Conservation (phyloP, 2,113 vertebrate species). For the Nothobranchius kuhntae region DNA sequence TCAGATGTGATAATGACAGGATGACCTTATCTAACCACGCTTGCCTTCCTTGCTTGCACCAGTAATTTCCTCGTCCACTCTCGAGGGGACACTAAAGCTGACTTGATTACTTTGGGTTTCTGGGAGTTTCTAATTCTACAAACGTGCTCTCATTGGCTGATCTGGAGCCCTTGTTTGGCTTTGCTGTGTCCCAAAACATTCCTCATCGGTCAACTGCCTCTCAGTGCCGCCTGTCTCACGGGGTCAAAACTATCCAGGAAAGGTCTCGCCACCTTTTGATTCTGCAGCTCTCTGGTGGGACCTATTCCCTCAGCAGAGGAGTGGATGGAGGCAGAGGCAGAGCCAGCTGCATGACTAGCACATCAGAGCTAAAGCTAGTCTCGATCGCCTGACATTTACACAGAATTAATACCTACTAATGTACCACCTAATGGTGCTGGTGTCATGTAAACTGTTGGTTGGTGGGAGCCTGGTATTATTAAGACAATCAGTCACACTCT, state of each 20-base stretch:
- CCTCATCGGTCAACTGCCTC: conserved; percentile 66
- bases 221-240: conserved; percentile 56
- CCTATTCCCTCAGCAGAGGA: conserved; percentile 1
- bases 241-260: conserved; percentile 52
- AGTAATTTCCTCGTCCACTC: not conserved
- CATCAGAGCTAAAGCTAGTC: conserved; percentile 23
- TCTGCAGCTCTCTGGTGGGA: conserved; percentile 25
- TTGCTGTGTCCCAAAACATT: conserved; percentile 63
- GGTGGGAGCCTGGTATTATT: conserved; percentile 32
- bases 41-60: not conserved
- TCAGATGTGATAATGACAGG: conserved; percentile 1
- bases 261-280: conserved; percentile 33
- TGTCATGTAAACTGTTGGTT: conserved; percentile 34
- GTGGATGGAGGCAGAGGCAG: not conserved
- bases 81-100: conserved; percentile 5
- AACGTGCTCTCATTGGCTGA: conserved; percentile 26
- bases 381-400: conserved; percentile 10
- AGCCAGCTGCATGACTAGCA: conserved; percentile 54
- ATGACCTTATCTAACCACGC: conserved; percentile 17
- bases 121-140: conserved; percentile 36
- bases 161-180: conserved; percentile 53
- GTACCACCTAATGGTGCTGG: conserved; percentile 8
- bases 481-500: conserved; percentile 48
- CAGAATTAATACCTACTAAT: conserved; percentile 35
- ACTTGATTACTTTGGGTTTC: conserved; percentile 25